A percentile compares a stretch with the other conserved stretches of the same genome.
Conservation (phyloP, 2,888 invertebrate species). For the Meiosimyza decipiens region DNA sequence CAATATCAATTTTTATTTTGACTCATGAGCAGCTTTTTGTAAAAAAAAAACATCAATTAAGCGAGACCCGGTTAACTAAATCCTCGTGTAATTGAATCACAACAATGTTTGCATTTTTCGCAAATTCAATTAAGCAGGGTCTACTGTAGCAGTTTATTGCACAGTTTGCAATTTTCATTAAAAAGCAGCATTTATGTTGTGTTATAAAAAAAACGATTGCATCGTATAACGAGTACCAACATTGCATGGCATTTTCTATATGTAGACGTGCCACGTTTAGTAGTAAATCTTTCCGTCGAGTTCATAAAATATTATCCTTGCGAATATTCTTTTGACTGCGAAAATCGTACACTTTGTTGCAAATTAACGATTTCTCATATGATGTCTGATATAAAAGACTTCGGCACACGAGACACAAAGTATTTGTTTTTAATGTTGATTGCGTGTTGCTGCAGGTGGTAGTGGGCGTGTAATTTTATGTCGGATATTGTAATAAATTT, state of each 20-base stretch:
- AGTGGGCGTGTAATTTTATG: background rate
- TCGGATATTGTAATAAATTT: too few relatives aligned
- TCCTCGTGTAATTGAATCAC: too few relatives aligned
- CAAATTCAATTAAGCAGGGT: too few relatives aligned
- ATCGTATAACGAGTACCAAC: background rate
- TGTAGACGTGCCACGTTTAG: too few relatives aligned
- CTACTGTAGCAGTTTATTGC: conserved; percentile 1
- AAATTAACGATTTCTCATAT: conserved; percentile 12
- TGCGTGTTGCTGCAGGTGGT: background rate
- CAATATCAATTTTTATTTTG: too few relatives aligned
- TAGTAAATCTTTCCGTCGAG: background rate
- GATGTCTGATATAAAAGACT: background rate
- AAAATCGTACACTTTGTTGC: background rate
- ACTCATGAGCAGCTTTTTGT: too few relatives aligned
- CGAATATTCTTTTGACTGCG: conserved; percentile 1
- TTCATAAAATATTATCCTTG: conserved; percentile 1
- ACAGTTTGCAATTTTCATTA: conserved; percentile 12
- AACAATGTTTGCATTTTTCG: too few relatives aligned
- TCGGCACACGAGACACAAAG: background rate
- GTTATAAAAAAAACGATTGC: background rate
- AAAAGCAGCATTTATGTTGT: background rate
- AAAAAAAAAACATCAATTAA: too few relatives aligned
- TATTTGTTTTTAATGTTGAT: conserved; percentile 12
- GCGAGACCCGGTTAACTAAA: too few relatives aligned
- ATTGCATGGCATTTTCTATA: background rate